Conservation (phyloP, 1,140 invertebrate genomes). For the Drosophila ficusphila region DNA sequence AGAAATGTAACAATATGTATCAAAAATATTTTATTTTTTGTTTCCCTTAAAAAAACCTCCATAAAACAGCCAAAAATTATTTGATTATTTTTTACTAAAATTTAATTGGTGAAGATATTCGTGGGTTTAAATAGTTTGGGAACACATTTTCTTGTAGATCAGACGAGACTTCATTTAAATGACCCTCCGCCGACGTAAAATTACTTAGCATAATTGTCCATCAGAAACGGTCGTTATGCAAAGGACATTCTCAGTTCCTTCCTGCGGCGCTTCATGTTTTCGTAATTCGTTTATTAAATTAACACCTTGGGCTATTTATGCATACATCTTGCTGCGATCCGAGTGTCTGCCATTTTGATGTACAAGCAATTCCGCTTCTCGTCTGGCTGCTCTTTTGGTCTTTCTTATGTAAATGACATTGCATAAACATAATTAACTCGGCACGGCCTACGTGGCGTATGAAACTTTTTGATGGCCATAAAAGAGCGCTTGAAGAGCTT, state of each 20-base stretch:
- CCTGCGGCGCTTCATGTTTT: conserved; percentile 56
- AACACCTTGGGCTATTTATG: conserved; percentile 73
- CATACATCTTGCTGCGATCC: conserved; percentile 40
- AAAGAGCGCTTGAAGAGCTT: conserved; percentile 57
- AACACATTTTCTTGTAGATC: too few species aligned
- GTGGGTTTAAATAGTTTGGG: too few species aligned
- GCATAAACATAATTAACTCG: conserved; percentile 77
- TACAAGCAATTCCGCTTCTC: conserved; percentile 19
- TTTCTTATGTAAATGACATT: conserved; percentile 70
- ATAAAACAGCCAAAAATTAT: too few species aligned
- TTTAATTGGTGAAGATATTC: too few species aligned
- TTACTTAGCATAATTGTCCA: conserved; percentile 43
- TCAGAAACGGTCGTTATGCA: conserved; percentile 43
- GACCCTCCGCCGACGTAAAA: neutral
- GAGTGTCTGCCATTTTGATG: conserved; percentile 42
- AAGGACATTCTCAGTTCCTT: conserved; percentile 28
- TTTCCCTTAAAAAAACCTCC: too few species aligned
- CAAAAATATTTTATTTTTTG: too few species aligned
- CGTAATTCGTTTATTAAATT: conserved; percentile 75
- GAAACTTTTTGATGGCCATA: conserved; percentile 67
- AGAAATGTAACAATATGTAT: too few species aligned
- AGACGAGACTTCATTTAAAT: neutral
- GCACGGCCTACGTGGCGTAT: conserved; percentile 48
- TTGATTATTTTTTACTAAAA: too few species aligned
- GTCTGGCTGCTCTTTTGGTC: conserved; percentile 52